phyloP scores from a whole-genome alignment of 2,797 vertebrate genomes.

The Cyclura pinguis region DNA sequence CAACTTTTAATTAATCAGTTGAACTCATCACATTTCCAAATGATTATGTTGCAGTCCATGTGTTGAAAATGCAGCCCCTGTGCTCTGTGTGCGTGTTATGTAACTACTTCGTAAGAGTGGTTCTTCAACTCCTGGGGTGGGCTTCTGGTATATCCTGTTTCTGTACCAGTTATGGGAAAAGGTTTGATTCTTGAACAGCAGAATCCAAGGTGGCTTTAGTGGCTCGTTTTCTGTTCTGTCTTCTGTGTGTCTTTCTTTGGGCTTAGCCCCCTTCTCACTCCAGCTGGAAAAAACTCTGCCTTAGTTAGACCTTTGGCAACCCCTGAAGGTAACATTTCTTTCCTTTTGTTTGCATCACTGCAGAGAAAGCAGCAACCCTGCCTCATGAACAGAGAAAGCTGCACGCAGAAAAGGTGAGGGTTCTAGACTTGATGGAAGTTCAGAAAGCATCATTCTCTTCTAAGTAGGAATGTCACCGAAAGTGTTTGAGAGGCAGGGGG shows the following conservation, averaged over 20 bases:
- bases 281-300: not conserved
- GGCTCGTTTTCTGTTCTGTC: not conserved
- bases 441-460: not conserved
- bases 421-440: not conserved
- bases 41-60: not conserved
- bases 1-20: no score
- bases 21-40: not conserved
- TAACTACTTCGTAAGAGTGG: no score
- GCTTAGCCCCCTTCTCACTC: not conserved
- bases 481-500: not conserved
- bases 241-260: not conserved
- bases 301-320: not conserved
- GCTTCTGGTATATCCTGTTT: not conserved
- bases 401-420: constrained; percentile 95
- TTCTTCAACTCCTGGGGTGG: not conserved
- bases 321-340: constrained; percentile 54
- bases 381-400: constrained; percentile 97
- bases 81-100: not conserved
- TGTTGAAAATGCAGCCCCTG: not conserved
- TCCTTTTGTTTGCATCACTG: not conserved
- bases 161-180: not conserved
- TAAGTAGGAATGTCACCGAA: not conserved
- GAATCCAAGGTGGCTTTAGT: not conserved
- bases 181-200: not conserved
- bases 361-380: constrained; percentile 95